A percentile compares a stretch with the other conserved stretches of the same genome.
Evolutionary conservation across 2,113 vertebrate species (phyloP).

Genomic region (Tretioscincus oriximinensis): DNA sequence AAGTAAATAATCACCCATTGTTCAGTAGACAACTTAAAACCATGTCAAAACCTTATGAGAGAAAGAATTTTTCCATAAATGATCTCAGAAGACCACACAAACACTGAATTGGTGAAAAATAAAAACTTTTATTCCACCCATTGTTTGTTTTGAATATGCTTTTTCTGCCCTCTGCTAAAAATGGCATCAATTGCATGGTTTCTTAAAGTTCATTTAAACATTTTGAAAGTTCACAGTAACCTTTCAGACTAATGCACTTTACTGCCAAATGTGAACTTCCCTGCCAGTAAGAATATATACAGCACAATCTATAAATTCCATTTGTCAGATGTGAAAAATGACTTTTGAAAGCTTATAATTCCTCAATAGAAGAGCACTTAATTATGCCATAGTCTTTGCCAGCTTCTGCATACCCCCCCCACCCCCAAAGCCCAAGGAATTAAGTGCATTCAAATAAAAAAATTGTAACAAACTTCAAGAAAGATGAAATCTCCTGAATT

Average conservation of each 20-base stretch:
- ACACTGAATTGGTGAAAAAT: background rate
- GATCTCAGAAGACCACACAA: background rate
- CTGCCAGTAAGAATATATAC: background rate
- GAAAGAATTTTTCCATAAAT: background rate
- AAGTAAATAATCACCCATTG: background rate
- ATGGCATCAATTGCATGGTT: background rate
- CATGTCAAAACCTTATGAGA: background rate
- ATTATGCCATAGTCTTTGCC: background rate
- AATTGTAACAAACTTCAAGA: background rate
- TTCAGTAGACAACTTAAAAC: background rate
- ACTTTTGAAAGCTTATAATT: conserved; percentile 15
- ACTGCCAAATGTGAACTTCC: background rate
- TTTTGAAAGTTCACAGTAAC: conserved; percentile 6
- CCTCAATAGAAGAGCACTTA: background rate
- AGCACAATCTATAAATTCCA: background rate
- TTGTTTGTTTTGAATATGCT: background rate
- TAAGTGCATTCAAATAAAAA: background rate
- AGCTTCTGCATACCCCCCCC: background rate
- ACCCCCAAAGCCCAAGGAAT: background rate
- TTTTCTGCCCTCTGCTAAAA: background rate
- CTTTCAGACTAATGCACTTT: conserved; percentile 14
- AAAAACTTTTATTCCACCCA: background rate
- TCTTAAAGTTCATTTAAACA: background rate
- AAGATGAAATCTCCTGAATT: too few relatives aligned
- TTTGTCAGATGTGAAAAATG: background rate